These are phyloP conservation scores for Crematogaster levior DNA, from an alignment of 2,888 invertebrate species.

Conservation along the genomic window DNA sequence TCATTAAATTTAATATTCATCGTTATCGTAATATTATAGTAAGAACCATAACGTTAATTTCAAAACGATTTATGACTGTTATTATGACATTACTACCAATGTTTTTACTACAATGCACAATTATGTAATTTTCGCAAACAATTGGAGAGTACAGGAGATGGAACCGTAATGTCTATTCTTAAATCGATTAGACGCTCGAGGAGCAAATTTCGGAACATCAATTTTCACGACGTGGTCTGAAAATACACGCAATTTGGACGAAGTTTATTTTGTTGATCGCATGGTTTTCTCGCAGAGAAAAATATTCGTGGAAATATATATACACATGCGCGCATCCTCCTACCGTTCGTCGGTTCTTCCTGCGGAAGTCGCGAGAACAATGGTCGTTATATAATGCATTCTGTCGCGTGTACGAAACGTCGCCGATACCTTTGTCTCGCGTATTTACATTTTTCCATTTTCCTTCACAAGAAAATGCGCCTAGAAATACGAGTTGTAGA, in stretches of 20 bases:
- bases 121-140: constrained; percentile 31
- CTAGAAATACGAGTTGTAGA: not conserved
- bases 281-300: constrained; percentile 22
- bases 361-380: constrained; percentile 60
- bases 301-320: constrained; percentile 50
- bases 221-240: constrained; percentile 14
- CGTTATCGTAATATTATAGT: not conserved
- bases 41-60: not conserved
- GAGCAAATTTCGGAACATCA: constrained; percentile 27
- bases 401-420: constrained; percentile 32
- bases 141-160: not conserved
- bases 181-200: not conserved
- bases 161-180: constrained; percentile 7
- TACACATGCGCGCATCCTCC: constrained; percentile 28
- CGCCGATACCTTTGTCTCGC: constrained; percentile 28
- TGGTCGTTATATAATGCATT: constrained; percentile 61
- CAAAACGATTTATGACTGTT: not conserved
- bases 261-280: not conserved
- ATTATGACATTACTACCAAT: not conserved
- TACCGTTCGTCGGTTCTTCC: constrained; percentile 63
- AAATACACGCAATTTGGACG: constrained; percentile 29
- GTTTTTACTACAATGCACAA: not conserved
- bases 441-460: constrained; percentile 32
- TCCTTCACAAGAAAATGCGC: not conserved
- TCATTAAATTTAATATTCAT: not conserved